Evolutionary conservation across 2,888 invertebrate genomes (phyloP).

Genomic region (Choreutis nemorana): DNA sequence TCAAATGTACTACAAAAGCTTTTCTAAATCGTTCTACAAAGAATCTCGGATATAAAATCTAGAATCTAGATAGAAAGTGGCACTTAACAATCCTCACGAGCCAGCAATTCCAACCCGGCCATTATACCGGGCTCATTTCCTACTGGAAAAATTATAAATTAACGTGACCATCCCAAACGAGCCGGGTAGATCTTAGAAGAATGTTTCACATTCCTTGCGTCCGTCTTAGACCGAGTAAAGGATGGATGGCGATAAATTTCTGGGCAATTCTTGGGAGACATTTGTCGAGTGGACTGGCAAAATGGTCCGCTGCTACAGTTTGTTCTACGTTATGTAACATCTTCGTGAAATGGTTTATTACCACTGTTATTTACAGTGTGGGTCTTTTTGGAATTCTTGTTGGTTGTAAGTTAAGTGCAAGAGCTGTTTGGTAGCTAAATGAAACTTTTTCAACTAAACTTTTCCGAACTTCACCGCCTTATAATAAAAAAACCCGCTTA

Average conservation of each 20-base stretch:
- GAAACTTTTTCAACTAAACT: too few species aligned
- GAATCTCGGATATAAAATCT: too few species aligned
- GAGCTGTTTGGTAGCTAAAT: too few species aligned
- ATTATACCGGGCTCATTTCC: neutral
- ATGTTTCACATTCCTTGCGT: constrained; percentile 29
- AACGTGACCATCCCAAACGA: constrained; percentile 12
- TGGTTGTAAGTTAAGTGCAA: too few species aligned
- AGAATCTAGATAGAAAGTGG: too few species aligned
- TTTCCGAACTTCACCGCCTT: too few species aligned
- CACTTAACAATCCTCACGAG: too few species aligned
- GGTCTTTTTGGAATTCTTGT: too few species aligned
- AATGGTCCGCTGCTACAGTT: constrained; percentile 26
- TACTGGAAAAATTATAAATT: constrained; percentile 13
- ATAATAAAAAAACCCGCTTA: too few species aligned
- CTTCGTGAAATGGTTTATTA: constrained; percentile 6
- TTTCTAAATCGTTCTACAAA: too few species aligned
- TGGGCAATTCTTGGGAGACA: constrained; percentile 38
- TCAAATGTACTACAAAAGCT: too few species aligned
- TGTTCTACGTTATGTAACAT: constrained; percentile 6
- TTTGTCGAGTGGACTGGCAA: constrained; percentile 37
- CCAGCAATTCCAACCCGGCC: too few species aligned
- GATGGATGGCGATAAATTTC: constrained; percentile 38
- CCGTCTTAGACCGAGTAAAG: constrained; percentile 27
- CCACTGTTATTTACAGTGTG: constrained; percentile 1
- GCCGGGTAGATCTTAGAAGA: constrained; percentile 11